Conservation (phyloP, 2,797 vertebrate species). For the Rhynchotus rufescens region DNA sequence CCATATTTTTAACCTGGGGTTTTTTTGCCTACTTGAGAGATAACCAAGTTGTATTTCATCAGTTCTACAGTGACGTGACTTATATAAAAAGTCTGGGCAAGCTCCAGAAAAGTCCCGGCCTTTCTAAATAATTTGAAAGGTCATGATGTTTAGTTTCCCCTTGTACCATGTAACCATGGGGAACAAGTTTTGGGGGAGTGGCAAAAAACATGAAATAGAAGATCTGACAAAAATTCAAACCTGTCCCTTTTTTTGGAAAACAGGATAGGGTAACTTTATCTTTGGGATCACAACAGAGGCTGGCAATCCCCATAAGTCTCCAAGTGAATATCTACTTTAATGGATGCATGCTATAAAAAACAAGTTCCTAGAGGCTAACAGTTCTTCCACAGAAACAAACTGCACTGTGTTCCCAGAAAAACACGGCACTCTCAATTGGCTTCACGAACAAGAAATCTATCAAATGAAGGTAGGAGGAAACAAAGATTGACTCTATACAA, state of each 20-base stretch:
- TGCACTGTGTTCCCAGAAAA: background rate
- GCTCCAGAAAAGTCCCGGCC: background rate
- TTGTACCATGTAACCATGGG: background rate
- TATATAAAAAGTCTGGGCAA: background rate
- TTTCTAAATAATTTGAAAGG: background rate
- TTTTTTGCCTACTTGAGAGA: background rate
- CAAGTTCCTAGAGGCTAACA: background rate
- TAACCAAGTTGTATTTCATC: background rate
- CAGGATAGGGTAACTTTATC: background rate
- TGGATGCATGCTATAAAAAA: background rate
- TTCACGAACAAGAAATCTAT: slow-evolving; percentile 19
- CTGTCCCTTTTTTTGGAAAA: background rate
- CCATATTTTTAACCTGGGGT: background rate
- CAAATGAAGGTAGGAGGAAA: slow-evolving; percentile 47
- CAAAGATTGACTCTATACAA: background rate
- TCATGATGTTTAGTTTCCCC: background rate
- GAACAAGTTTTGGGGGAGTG: background rate
- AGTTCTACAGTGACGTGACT: background rate
- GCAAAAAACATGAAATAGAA: background rate
- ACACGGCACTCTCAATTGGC: background rate
- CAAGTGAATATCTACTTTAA: background rate
- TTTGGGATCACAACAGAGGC: background rate
- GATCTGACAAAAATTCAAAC: background rate
- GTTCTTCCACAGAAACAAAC: background rate
- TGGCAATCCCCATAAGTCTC: background rate